Conservation (phyloP, 2,888 invertebrate genomes). For the Apamea epomidion region DNA sequence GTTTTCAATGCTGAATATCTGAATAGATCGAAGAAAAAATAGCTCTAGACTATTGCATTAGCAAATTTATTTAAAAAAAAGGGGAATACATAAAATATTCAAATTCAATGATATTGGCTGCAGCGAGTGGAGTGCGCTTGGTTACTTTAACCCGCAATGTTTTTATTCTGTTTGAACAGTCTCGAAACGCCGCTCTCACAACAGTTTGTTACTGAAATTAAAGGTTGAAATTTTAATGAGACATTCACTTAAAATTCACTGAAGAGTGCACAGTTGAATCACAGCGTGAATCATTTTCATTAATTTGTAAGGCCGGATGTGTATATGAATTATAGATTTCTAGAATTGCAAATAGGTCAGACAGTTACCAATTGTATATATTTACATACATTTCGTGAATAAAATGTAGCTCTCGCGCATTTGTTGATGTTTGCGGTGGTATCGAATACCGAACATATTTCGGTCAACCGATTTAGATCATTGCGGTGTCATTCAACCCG, state of each 20-base stretch:
- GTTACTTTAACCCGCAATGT: conserved; percentile 24
- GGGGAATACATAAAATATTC: conserved; percentile 47
- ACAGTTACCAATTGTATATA: conserved; percentile 28
- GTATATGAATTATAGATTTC: conserved; percentile 51
- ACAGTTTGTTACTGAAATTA: conserved; percentile 41
- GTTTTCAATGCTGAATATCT: conserved; percentile 6
- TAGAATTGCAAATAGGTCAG: conserved; percentile 57
- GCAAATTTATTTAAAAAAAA: conserved; percentile 31
- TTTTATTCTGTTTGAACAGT: conserved; percentile 39
- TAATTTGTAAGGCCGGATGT: conserved; percentile 46
- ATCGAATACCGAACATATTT: conserved; percentile 67
- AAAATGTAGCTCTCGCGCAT: conserved; percentile 49
- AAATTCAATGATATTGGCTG: conserved; percentile 35
- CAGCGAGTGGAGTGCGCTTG: conserved; percentile 1
- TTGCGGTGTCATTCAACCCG: conserved; percentile 74
- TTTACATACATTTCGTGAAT: conserved; percentile 43
- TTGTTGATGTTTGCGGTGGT: conserved; percentile 54
- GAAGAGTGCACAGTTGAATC: conserved; percentile 41
- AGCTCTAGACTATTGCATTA: background rate
- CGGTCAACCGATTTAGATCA: conserved; percentile 75
- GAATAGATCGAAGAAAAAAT: background rate
- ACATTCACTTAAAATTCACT: conserved; percentile 40
- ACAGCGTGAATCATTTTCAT: conserved; percentile 49
- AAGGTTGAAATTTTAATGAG: conserved; percentile 52
- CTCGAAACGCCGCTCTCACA: conserved; percentile 17